These are phyloP conservation scores for Tipula vernalis DNA, from an alignment of 2,888 invertebrate genomes.

Conservation along the genomic window DNA sequence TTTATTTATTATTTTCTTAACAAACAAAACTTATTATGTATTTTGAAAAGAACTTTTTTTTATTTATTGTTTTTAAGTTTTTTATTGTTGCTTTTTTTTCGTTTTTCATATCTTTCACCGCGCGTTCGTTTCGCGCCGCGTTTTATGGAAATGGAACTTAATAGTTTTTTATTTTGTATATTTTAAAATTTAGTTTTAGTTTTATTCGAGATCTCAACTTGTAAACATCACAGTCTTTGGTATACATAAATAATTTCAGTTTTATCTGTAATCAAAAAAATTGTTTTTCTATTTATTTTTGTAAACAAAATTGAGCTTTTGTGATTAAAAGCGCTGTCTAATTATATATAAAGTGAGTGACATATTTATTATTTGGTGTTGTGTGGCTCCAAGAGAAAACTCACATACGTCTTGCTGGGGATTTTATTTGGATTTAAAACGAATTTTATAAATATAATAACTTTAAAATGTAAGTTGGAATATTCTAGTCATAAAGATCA, in stretches of 20 bases:
- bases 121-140: neutral
- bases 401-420: neutral
- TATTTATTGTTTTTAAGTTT: neutral
- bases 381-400: neutral
- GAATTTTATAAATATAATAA: neutral
- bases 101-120: neutral
- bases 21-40: neutral
- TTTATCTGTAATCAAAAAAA: neutral
- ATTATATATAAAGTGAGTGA: neutral
- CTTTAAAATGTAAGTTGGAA: neutral
- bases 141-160: neutral
- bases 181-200: neutral
- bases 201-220: slow-evolving; percentile 4
- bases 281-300: neutral
- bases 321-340: neutral
- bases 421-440: neutral
- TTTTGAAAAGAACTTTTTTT: neutral
- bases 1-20: neutral
- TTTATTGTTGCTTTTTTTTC: neutral
- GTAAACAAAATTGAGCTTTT: neutral
- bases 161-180: neutral
- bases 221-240: neutral
- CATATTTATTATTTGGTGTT: neutral
- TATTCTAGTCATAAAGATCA: neutral
- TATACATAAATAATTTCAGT: neutral